These are phyloP conservation scores for Andinoacara biseriatus DNA, from an alignment of 2,113 vertebrate species.

Conservation along the genomic window DNA sequence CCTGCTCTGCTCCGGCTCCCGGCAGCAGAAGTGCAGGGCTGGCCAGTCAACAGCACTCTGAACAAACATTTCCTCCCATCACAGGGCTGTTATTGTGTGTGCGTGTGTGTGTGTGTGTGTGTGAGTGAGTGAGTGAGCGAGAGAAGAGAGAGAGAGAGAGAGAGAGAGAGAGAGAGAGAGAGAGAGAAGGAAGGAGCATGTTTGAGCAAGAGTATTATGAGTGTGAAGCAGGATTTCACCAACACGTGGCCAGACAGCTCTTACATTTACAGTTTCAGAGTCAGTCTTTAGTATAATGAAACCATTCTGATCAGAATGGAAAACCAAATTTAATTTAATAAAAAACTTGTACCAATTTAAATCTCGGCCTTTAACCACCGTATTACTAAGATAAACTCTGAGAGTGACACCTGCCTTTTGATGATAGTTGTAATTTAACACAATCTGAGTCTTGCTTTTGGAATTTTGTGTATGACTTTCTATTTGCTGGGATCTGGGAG, in stretches of 20 bases:
- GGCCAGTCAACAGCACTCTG: conserved; percentile 41
- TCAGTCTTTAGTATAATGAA: not conserved
- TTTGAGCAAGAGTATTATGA: not conserved
- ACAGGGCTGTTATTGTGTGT: conserved; percentile 36
- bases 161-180: not conserved
- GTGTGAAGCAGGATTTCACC: conserved; percentile 30
- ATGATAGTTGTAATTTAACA: not conserved
- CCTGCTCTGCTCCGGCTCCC: conserved; percentile 45
- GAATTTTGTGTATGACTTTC: not conserved
- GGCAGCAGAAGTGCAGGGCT: conserved; percentile 31
- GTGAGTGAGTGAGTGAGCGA: not conserved
- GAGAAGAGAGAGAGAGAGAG: not conserved
- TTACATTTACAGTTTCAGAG: not conserved
- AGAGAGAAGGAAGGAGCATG: not conserved
- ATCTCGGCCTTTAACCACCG: no score
- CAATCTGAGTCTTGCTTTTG: not conserved
- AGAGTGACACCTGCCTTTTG: not conserved
- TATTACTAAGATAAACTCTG: not conserved
- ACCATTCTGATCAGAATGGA: not conserved
- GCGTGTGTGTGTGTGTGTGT: not conserved
- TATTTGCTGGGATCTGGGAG: not conserved
- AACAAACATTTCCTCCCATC: conserved; percentile 59
- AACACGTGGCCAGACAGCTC: not conserved
- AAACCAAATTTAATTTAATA: not conserved
- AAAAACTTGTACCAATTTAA: not conserved